Base-by-base conservation (phyloP, 2,113 vertebrate species). In the Megaceryle torquata region DNA sequence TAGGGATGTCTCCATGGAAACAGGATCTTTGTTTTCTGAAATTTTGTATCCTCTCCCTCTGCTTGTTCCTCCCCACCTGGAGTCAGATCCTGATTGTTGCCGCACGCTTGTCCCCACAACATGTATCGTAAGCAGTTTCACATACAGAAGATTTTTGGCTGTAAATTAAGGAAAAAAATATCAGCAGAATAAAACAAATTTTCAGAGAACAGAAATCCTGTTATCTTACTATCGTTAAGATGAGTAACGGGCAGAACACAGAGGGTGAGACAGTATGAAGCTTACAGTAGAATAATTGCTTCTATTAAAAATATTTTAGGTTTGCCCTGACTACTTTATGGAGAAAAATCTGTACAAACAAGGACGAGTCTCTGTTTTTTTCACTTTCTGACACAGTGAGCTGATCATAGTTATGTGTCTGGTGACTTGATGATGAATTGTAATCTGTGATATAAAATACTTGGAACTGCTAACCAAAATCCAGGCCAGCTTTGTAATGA, bases 1-100 rank as follows among this genome's bases (percentile, higher is more conserved):
- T 91, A 85, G 80, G 43, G 57, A 75, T 6, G n/a, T 96, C 86
- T 96, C 95, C 96, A 91, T 91, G 91, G 96, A 96, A 96, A 96
- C 96, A 56, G 51, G 85, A 89, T 94, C 91, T 94, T 95, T 95
- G 95, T 96, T 95, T 94, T 84, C 57, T 82, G 86, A 96, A 93
- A 75, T 68, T 92, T 79, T 84, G 37, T 91, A 70, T 93, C 83
- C 17, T 64, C 67, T 89, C 86, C 71, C 46, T 69, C 77, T 3
- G 18, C 82, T 85, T 87, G 33, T 96, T 83, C 56, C 31, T 89
- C 31, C 41, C 43, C 44, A 70, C 95, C 87, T 86, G 63, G 59
- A 82, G 41, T 20, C 51, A 65, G n/a, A 69, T 60, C 59, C 85
- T 71, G 41, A 57, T 89, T 76, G 57, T 71, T 91, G 91, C 64